Evolutionary conservation across 2,113 vertebrate species (phyloP).

Genomic region (Cryptomyrus ogoouensis): DNA sequence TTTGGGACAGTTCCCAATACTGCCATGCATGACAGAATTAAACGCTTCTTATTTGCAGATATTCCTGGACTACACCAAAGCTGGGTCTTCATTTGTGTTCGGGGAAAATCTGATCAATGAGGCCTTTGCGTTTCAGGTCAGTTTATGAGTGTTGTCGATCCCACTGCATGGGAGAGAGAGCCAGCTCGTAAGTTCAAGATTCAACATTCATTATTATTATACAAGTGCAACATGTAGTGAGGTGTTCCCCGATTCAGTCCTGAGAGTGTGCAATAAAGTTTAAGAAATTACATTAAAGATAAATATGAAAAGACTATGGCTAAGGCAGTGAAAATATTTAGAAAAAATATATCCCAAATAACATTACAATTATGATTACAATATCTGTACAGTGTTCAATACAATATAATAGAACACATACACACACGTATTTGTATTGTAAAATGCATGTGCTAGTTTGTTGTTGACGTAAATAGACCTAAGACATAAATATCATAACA

Average conservation of each 20-base stretch:
- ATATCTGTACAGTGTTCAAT: neutral
- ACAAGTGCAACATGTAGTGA: neutral
- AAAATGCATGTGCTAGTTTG: neutral
- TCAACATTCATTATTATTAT: neutral
- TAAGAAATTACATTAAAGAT: neutral
- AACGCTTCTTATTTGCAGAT: constrained; percentile 48
- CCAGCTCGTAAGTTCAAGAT: neutral
- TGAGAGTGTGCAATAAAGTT: neutral
- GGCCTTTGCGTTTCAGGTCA: constrained; percentile 88
- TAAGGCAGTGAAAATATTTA: neutral
- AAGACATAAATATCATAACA: neutral
- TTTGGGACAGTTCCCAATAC: neutral
- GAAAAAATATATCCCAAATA: neutral
- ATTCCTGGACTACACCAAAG: constrained; percentile 79
- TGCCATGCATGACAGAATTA: neutral
- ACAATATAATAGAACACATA: neutral
- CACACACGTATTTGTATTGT: neutral
- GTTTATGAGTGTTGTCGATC: constrained; percentile 18
- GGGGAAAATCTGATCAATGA: constrained; percentile 62
- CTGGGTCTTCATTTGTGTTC: constrained; percentile 83
- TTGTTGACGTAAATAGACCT: neutral
- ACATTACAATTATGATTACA: neutral
- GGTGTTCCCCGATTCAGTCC: neutral
- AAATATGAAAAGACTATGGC: neutral
- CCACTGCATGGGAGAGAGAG: neutral